Percentiles rank a stretch among this genome's conserved stretches.
Conservation (phyloP, 2,797 vertebrate species). For the Pelobates cultripes region DNA sequence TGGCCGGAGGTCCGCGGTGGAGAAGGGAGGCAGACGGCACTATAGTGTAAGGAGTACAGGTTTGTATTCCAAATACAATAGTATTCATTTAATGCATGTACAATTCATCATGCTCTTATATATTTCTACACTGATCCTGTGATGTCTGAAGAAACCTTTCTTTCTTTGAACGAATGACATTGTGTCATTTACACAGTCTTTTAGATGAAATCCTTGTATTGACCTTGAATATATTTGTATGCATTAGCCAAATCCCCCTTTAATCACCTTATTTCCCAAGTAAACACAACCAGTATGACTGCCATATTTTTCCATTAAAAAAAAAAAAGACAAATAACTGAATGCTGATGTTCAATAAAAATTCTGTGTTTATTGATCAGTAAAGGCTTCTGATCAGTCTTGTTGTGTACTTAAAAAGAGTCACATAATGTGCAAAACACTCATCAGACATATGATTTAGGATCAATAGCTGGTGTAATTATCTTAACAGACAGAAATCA, state of each 20-base stretch:
- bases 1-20: too few relatives aligned
- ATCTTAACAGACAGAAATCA: not conserved
- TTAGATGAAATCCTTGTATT: not conserved
- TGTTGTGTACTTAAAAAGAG: slow-evolving; percentile 34
- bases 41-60: too few relatives aligned
- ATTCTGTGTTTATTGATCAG: slow-evolving; percentile 20
- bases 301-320: not conserved
- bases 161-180: not conserved
- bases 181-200: not conserved
- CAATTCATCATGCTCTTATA: too few relatives aligned
- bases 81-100: too few relatives aligned
- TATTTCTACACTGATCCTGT: too few relatives aligned
- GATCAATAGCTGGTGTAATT: slow-evolving; percentile 1
- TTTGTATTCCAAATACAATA: too few relatives aligned
- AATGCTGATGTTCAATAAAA: slow-evolving; percentile 1
- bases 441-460: slow-evolving; percentile 23
- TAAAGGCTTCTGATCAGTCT: slow-evolving; percentile 13
- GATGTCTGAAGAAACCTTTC: not conserved
- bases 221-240: slow-evolving; percentile 7
- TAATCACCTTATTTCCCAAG: slow-evolving; percentile 38
- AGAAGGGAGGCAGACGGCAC: too few relatives aligned
- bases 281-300: slow-evolving; percentile 34
- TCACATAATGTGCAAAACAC: slow-evolving; percentile 15
- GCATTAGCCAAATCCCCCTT: slow-evolving; percentile 12
- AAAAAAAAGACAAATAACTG: slow-evolving; percentile 8